Base-by-base conservation (phyloP, 2,888 invertebrate genomes). In the Bellardia bayeri region DNA sequence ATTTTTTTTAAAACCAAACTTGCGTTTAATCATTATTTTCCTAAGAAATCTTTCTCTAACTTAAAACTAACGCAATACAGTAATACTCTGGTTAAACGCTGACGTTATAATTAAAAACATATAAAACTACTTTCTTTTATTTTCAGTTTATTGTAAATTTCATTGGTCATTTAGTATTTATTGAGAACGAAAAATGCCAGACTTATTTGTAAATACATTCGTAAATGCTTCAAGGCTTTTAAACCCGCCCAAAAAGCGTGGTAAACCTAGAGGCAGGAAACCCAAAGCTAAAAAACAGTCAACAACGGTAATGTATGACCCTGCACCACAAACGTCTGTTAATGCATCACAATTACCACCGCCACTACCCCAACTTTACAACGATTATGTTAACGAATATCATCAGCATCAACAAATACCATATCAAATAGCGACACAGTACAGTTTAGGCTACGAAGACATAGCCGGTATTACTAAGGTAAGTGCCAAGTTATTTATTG, bases 361-460 rank as follows among this genome's bases (percentile, higher is more conserved):
- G 49, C 64, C 72, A 63, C 72, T 79, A 61, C 78, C 45, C 9
- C 45, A 82, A 42, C 85, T 87, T 66, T 87, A 87, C 87, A 87
- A 87, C 87, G 87, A 87, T 75, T 87, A 87, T 87, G 87, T 85
- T 75, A 87, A 87, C 87, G 87, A 87, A 85, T 87, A 87, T 71
- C 87, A 80, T 23, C 87, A 85, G 6, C 87, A 23, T 23, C 23
- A 84, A 66, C 84, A 84, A 23, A 63, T 56, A 82, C 74, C 82
- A 74, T 86, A 86, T 82, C 82, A 82, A 79, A 86, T 74, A 61
- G 82, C 78, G 37, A 51, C 58, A 40, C 81, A 87, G 66, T 79
- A 85, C 79, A 85, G 80, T 75, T 71, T 85, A 79, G 87, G 87
- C 51, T 87, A 87, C 51, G 87, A 87, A 64, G 87, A 87, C 66